Percentiles rank a stretch among this genome's conserved stretches.
These are phyloP conservation scores for Eupithecia centaureata DNA, from an alignment of 2,888 invertebrate genomes.

Conservation along the genomic window DNA sequence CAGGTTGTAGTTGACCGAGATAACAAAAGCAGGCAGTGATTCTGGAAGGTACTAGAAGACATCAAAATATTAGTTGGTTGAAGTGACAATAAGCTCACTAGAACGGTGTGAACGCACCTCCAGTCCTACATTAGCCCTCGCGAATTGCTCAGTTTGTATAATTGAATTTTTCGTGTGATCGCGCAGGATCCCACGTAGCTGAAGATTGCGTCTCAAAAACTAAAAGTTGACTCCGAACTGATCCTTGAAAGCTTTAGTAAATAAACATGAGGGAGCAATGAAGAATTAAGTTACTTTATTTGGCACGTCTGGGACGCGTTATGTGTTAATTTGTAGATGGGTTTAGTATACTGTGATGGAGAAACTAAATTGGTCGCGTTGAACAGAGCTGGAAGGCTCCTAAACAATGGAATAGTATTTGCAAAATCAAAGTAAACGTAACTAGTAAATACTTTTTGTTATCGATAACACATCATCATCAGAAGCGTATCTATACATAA, in stretches of 20 bases:
- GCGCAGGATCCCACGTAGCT: conserved; percentile 63
- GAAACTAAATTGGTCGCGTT: too few relatives aligned
- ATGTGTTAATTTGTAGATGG: neutral
- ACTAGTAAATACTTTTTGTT: too few relatives aligned
- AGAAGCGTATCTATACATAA: too few relatives aligned
- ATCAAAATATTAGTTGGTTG: too few relatives aligned
- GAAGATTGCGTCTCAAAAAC: conserved; percentile 50
- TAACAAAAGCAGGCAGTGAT: too few relatives aligned
- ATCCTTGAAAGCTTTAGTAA: conserved; percentile 2
- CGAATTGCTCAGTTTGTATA: conserved; percentile 72
- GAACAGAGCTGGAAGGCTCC: too few relatives aligned
- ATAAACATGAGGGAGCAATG: neutral
- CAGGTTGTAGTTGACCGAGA: too few relatives aligned
- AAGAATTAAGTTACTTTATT: neutral
- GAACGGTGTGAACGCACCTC: conserved; percentile 59
- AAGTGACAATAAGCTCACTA: conserved; percentile 2
- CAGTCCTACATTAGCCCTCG: conserved; percentile 77
- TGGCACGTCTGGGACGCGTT: neutral
- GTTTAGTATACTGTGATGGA: too few relatives aligned
- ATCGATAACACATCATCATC: too few relatives aligned
- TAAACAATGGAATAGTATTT: too few relatives aligned
- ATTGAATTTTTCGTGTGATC: conserved; percentile 83
- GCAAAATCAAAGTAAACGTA: too few relatives aligned
- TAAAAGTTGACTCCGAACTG: conserved; percentile 3
- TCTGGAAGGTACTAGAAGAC: too few relatives aligned